phyloP scores from a whole-genome alignment of 2,113 vertebrate species.

The Muscicapa adusta region DNA sequence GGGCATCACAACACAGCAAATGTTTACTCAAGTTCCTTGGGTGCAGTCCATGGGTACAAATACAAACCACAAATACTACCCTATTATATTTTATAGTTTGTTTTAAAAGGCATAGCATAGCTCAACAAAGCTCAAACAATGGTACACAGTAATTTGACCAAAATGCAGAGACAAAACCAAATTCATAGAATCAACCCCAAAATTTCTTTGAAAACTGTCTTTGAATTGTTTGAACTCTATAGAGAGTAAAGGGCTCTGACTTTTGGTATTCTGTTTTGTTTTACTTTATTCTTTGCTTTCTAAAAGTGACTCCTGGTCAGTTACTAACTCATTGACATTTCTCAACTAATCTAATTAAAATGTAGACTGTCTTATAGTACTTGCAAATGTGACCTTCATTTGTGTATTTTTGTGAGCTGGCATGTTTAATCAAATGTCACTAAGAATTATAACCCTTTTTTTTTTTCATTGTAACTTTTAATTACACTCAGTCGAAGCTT shows the following conservation, averaged over 20 bases:
- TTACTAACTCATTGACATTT: constrained; percentile 76
- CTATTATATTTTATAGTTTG: neutral
- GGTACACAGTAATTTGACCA: neutral
- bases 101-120: neutral
- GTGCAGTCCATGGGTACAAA: neutral
- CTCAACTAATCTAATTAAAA: constrained; percentile 77
- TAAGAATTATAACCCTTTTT: constrained; percentile 36
- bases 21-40: neutral
- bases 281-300: neutral
- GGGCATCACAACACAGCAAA: neutral
- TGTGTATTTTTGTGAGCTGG: constrained; percentile 67
- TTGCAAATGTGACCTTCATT: constrained; percentile 85
- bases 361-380: constrained; percentile 72
- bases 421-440: constrained; percentile 78
- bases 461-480: constrained; percentile 61
- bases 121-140: neutral
- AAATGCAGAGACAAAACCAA: neutral
- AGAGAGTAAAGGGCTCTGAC: neutral
- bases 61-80: neutral
- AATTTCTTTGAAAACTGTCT: neutral
- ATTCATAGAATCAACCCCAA: neutral
- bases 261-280: constrained; percentile 27
- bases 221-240: neutral
- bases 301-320: constrained; percentile 62
- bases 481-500: constrained; percentile 42